Percentiles rank a stretch among this genome's conserved stretches.
These are phyloP conservation scores for Nothobranchius furzeri DNA, from an alignment of 2,113 vertebrate species.

Conservation along the genomic window DNA sequence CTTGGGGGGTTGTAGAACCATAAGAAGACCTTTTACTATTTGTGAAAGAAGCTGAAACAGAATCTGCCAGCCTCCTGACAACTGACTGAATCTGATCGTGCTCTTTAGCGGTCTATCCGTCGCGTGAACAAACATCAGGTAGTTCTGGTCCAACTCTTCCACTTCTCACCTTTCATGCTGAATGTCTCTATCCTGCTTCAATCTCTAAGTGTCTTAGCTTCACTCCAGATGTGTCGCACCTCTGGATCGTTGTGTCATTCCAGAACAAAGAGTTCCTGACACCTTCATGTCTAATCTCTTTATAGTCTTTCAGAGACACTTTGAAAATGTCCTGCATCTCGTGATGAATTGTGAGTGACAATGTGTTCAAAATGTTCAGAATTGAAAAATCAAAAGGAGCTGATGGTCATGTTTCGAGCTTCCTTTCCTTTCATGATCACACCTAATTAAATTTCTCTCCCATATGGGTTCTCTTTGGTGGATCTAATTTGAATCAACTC, in stretches of 20 bases:
- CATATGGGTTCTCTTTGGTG: slow-evolving; percentile 19
- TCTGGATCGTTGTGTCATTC: background rate
- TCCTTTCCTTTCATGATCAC: slow-evolving; percentile 18
- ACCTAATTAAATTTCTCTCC: slow-evolving; percentile 39
- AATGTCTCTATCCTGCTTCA: no score
- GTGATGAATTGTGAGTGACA: background rate
- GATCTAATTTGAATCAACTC: slow-evolving; percentile 37
- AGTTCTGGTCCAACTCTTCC: background rate
- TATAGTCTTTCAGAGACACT: background rate
- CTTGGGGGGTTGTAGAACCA: no score
- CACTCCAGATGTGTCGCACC: background rate
- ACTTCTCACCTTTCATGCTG: no score
- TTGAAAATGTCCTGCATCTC: background rate
- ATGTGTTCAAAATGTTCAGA: background rate
- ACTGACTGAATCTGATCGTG: background rate
- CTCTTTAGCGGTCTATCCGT: background rate
- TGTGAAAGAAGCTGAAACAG: background rate
- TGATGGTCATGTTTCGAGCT: slow-evolving; percentile 5
- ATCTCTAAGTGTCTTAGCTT: no score
- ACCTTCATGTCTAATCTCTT: background rate
- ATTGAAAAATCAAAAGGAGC: background rate
- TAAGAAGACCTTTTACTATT: no score
- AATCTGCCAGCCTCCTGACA: background rate
- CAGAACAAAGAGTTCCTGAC: background rate
- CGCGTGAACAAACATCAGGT: background rate